Percentiles rank a stretch among this genome's conserved stretches.
Conservation (phyloP, 1,140 invertebrate genomes). For the Cecropterus lyciades region DNA sequence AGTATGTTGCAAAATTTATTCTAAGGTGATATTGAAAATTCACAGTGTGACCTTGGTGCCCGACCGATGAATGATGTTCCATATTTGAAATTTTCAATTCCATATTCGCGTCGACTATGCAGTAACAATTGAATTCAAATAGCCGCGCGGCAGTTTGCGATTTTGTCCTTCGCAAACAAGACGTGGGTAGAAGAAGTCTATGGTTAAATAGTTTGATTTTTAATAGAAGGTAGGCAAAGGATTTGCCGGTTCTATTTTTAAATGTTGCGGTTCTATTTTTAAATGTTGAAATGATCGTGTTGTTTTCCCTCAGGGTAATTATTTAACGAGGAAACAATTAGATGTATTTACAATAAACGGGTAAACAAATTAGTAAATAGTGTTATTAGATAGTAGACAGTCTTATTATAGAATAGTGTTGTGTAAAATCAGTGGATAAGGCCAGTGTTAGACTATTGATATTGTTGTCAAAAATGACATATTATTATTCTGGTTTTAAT, state of each 20-base stretch:
- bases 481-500: constrained; percentile 44
- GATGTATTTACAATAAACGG: constrained; percentile 3
- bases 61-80: constrained; percentile 34
- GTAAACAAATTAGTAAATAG: constrained; percentile 2
- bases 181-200: constrained; percentile 22
- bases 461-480: constrained; percentile 47
- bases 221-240: background rate
- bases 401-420: too few relatives aligned
- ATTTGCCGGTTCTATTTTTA: background rate
- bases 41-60: constrained; percentile 57
- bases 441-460: constrained; percentile 29
- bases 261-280: background rate
- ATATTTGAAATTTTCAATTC: constrained; percentile 63
- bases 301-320: background rate
- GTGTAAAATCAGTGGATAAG: constrained; percentile 21
- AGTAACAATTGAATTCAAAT: constrained; percentile 28
- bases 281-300: too few relatives aligned
- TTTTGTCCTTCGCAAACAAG: constrained; percentile 9
- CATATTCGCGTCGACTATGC: constrained; percentile 39
- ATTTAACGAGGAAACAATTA: background rate
- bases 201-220: background rate
- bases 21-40: background rate
- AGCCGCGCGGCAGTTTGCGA: constrained; percentile 11
- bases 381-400: background rate
- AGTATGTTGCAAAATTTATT: background rate